Base-by-base conservation (phyloP, 2,797 vertebrate genomes). In the Mastacembelus armatus region DNA sequence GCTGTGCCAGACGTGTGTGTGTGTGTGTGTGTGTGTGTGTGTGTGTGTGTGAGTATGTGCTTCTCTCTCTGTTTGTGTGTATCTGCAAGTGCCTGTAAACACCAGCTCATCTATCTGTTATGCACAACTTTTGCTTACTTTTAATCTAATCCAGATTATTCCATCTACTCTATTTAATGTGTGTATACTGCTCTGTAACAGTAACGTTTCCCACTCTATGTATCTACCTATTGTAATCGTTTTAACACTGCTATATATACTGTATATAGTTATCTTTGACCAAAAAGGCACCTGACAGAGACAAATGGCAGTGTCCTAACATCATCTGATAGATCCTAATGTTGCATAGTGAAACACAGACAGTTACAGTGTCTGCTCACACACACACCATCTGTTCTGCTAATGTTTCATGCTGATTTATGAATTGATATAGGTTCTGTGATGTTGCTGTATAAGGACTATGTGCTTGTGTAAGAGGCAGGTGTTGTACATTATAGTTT, bases 301-400 rank as follows among this genome's bases (percentile, higher is more conserved):
- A 84, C 58, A 43, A 56, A 66, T 48, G 47, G 14, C n/a, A 61
- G 26, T 19, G 14, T 47, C 55, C 79, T 56, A 29, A 32, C 50
- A 80, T 80, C 64, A 56, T 70, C 61, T 66, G 66, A 77, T 80
- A 42, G 54, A 71, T 80, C 61, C 40, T 81, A 67, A 84, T 82
- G 66, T 57, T 58, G 56, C 11, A 4, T 39, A 59, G 72, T 76
- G 73, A 88, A 60, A 78, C 67, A 78, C 77, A 85, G 74, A 89
- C 78, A 64, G 74, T 66, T 35, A 15, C 50, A 9, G 10, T 52
- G 33, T 66, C 49, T 67, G 33, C 58, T 72, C 57, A 24, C 10
- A 36, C 10, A 36, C n/a, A 18, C 52, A 57, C 44, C 78, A 85
- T 85, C 85, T 88, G 86, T 40, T 81, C 50, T 63, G 54, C 48